Percentiles rank a stretch among this genome's conserved stretches.
Evolutionary conservation across 2,797 vertebrate genomes (phyloP).

Genomic region (Buceros bicornis): DNA sequence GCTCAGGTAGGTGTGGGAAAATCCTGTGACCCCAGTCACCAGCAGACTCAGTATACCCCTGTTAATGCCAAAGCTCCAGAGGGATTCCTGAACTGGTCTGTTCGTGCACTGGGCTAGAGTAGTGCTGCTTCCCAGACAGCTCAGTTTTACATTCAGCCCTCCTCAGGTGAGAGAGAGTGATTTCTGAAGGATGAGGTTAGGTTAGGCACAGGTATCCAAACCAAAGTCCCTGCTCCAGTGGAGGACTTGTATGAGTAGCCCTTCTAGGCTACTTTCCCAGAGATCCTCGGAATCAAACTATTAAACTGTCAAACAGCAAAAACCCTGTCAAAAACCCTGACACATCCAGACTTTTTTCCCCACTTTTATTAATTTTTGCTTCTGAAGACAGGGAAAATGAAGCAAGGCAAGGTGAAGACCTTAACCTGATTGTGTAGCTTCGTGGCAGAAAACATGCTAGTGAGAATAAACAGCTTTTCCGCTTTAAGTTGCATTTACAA

Average conservation of each 20-base stretch:
- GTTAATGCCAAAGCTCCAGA: not conserved
- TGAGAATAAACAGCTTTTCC: not conserved
- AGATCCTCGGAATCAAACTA: not conserved
- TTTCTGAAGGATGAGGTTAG: not conserved
- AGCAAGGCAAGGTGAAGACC: not conserved
- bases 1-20: not conserved
- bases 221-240: not conserved
- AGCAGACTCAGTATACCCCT: not conserved
- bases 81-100: not conserved
- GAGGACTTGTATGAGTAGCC: not conserved
- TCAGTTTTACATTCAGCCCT: not conserved
- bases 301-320: not conserved
- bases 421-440: not conserved
- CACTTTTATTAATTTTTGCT: not conserved
- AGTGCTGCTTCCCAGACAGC: not conserved
- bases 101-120: not conserved
- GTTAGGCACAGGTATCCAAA: not conserved
- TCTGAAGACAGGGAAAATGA: not conserved
- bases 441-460: not conserved
- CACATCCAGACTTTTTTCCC: not conserved
- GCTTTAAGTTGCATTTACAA: not conserved
- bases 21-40: fast-evolving
- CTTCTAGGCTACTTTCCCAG: not conserved
- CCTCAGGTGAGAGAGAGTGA: not conserved
- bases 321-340: not conserved